These are phyloP conservation scores for Drosophila orena DNA, from an alignment of 1,140 invertebrate species.

Conservation along the genomic window DNA sequence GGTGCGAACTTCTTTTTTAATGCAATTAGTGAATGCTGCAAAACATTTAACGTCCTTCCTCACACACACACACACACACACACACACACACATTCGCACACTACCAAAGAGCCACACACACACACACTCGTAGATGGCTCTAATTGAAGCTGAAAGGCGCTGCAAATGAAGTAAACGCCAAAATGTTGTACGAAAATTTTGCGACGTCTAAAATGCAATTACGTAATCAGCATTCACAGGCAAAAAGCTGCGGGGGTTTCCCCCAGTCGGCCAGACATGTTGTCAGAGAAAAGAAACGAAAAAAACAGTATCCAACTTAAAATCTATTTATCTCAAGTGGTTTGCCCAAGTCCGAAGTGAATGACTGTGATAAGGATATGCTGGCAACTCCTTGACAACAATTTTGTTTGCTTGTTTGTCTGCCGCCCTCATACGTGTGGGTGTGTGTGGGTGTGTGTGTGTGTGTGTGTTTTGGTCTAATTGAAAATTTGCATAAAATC, in stretches of 20 bases:
- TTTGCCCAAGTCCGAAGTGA: conserved; percentile 51
- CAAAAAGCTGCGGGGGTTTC: conserved; percentile 5
- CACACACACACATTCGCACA: conserved; percentile 1
- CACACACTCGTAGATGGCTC: conserved; percentile 20
- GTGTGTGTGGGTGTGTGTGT: conserved; percentile 29
- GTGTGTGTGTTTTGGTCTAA: conserved; percentile 66
- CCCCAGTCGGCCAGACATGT: conserved; percentile 8
- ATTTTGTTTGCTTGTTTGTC: conserved; percentile 49
- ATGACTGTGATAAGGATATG: conserved; percentile 35
- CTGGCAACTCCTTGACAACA: conserved; percentile 17
- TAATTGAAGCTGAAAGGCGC: conserved; percentile 79
- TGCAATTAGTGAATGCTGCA: conserved; percentile 76
- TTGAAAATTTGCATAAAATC: conserved; percentile 83
- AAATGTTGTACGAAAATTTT: conserved; percentile 77
- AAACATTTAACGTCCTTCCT: conserved; percentile 68
- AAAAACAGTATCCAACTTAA: conserved; percentile 48
- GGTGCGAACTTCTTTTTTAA: conserved; percentile 69
- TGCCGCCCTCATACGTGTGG: conserved; percentile 27
- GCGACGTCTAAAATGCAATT: conserved; percentile 75
- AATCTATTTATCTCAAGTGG: conserved; percentile 77
- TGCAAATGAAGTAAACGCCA: conserved; percentile 81
- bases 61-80: conserved; percentile 16
- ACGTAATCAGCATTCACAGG: conserved; percentile 76
- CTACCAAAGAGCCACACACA: conserved; percentile 15
- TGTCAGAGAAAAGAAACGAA: conserved; percentile 9